Percentiles rank a stretch among this genome's conserved stretches.
Conservation (phyloP, 2,113 vertebrate species). For the Ornithorhynchus anatinus region DNA sequence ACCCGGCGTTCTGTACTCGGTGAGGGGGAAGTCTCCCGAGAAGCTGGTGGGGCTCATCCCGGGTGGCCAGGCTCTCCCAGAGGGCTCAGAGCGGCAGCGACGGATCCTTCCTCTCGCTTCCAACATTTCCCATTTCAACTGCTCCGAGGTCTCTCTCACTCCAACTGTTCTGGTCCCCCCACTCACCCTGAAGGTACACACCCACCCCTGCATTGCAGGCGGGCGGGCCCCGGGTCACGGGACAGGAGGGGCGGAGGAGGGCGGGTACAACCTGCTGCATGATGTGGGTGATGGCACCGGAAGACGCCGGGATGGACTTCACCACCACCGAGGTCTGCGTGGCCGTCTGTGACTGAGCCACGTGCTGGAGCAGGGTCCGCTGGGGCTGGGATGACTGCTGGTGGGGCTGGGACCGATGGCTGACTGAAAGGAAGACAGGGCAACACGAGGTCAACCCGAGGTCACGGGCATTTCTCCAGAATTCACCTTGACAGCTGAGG, state of each 20-base stretch:
- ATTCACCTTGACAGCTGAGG: constrained; percentile 50
- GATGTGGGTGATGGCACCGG: constrained; percentile 77
- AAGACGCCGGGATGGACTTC: constrained; percentile 77
- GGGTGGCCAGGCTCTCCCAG: too few relatives aligned
- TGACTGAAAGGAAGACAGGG: constrained; percentile 76
- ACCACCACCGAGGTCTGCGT: constrained; percentile 81
- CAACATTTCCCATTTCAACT: background rate
- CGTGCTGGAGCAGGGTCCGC: constrained; percentile 76
- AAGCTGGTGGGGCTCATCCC: too few relatives aligned
- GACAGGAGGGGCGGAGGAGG: constrained; percentile 33
- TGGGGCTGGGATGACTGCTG: constrained; percentile 75
- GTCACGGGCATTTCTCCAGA: constrained; percentile 64
- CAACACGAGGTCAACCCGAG: too few relatives aligned
- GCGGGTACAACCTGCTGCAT: constrained; percentile 82
- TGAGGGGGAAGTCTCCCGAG: too few relatives aligned
- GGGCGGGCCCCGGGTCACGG: background rate
- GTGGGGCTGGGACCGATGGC: constrained; percentile 76
- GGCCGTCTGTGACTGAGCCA: constrained; percentile 79
- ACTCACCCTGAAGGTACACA: background rate
- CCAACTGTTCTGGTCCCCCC: background rate
- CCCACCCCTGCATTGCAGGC: background rate
- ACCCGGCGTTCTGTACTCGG: too few relatives aligned
- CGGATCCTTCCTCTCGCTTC: too few relatives aligned
- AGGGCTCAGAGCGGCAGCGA: too few relatives aligned
- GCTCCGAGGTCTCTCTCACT: background rate